Conservation (phyloP, 2,888 invertebrate species). For the Scaptomyza caliginosa region DNA sequence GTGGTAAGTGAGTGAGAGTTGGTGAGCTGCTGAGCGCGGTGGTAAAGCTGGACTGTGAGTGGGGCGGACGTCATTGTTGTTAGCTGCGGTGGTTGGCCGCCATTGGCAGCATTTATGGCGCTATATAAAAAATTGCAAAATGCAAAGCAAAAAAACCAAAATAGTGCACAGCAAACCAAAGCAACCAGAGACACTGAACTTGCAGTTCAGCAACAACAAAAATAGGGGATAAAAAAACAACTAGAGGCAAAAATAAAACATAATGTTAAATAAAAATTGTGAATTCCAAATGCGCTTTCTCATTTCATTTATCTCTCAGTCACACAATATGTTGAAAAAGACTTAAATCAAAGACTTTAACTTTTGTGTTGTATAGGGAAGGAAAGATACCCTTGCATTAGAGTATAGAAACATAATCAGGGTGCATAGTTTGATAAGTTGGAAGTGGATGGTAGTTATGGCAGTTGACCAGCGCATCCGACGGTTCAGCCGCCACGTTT, state of each 20-base stretch:
- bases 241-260: slow-evolving; percentile 6
- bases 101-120: slow-evolving; percentile 68
- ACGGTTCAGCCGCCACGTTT: slow-evolving; percentile 64
- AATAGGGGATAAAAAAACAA: not conserved
- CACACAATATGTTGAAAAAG: too few species aligned
- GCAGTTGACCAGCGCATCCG: slow-evolving; percentile 65
- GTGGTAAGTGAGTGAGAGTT: not conserved
- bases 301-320: too few species aligned
- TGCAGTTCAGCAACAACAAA: not conserved
- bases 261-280: not conserved
- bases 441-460: slow-evolving; percentile 49
- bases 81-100: slow-evolving; percentile 31
- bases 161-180: slow-evolving; percentile 60
- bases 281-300: not conserved
- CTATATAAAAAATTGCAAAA: slow-evolving; percentile 66
- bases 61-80: slow-evolving; percentile 46
- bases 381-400: not conserved
- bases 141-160: slow-evolving; percentile 62
- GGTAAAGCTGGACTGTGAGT: not conserved
- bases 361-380: too few species aligned
- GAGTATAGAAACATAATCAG: slow-evolving; percentile 55
- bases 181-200: slow-evolving; percentile 25
- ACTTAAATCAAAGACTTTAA: too few species aligned
- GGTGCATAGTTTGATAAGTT: slow-evolving; percentile 39
- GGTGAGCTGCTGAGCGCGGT: not conserved